Percentiles rank a stretch among this genome's conserved stretches.
These are phyloP conservation scores for Xylophagus ater DNA, from an alignment of 2,888 invertebrate species.

Conservation along the genomic window DNA sequence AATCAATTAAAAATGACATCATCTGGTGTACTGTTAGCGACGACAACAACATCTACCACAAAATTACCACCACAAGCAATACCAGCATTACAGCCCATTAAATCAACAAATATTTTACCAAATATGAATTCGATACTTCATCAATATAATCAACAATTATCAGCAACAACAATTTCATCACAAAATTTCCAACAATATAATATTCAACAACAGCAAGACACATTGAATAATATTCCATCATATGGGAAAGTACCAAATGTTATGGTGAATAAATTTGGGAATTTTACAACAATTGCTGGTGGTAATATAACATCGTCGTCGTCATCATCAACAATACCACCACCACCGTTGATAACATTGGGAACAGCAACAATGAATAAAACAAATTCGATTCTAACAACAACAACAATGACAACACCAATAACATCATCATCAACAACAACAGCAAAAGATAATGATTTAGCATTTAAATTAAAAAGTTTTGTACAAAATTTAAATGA, in stretches of 20 bases:
- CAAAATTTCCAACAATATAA: slow-evolving; percentile 23
- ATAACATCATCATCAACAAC: slow-evolving; percentile 12
- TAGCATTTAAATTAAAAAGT: too few species aligned
- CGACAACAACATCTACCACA: slow-evolving; percentile 25
- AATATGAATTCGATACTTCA: slow-evolving; percentile 17
- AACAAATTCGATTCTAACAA: slow-evolving; percentile 15
- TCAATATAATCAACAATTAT: slow-evolving; percentile 14
- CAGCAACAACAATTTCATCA: slow-evolving; percentile 22
- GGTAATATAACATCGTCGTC: slow-evolving; percentile 21
- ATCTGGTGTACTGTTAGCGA: slow-evolving; percentile 32
- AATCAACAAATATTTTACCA: slow-evolving; percentile 18
- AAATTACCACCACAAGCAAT: slow-evolving; percentile 20
- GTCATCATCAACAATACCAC: slow-evolving; percentile 17
- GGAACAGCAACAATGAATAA: slow-evolving; percentile 3
- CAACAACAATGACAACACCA: slow-evolving; percentile 8
- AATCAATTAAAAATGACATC: slow-evolving; percentile 35
- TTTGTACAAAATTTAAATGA: too few species aligned
- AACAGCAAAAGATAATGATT: slow-evolving; percentile 21
- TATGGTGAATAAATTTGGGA: too few species aligned
- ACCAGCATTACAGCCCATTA: slow-evolving; percentile 35
- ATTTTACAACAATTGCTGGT: slow-evolving; percentile 29
- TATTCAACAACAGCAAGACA: slow-evolving; percentile 15
- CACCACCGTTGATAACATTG: too few species aligned
- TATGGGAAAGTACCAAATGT: too few species aligned
- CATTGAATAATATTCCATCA: too few species aligned